Percentiles rank a stretch among this genome's conserved stretches.
These are phyloP conservation scores for Hypocryptadius cinnamomeus DNA, from an alignment of 2,113 vertebrate genomes.

Conservation along the genomic window DNA sequence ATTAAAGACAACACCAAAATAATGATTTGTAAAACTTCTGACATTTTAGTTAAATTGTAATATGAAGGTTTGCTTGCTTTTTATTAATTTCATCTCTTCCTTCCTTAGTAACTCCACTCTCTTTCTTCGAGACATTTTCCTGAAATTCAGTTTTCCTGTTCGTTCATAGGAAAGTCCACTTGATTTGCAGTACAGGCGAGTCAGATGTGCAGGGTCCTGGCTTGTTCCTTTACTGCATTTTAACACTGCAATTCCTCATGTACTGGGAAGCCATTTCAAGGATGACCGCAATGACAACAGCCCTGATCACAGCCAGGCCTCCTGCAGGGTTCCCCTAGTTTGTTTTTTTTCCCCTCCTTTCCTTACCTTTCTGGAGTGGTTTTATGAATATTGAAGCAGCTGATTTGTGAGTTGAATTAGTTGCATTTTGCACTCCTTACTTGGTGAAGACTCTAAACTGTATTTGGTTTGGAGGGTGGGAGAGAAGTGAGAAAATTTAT, in stretches of 20 bases:
- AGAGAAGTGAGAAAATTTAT: background rate
- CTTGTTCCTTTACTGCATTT: background rate
- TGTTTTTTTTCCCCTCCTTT: background rate
- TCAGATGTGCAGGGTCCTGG: background rate
- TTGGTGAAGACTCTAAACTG: background rate
- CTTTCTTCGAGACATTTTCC: background rate
- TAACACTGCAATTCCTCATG: background rate
- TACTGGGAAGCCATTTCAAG: background rate
- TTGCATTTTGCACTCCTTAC: background rate
- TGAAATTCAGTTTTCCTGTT: background rate
- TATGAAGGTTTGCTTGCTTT: background rate
- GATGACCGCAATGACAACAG: conserved; percentile 1
- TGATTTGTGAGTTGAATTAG: background rate
- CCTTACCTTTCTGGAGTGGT: background rate
- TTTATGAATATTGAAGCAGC: background rate
- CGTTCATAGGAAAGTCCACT: background rate
- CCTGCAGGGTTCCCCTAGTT: background rate
- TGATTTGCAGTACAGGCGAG: background rate
- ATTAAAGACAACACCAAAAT: conserved; percentile 1
- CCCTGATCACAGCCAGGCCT: background rate
- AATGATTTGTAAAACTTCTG: background rate
- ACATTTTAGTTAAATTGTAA: background rate
- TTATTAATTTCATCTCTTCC: background rate
- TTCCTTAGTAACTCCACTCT: background rate
- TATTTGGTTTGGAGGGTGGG: background rate